Evolutionary conservation across 2,888 invertebrate species (phyloP).

Genomic region (Thecophora atra): DNA sequence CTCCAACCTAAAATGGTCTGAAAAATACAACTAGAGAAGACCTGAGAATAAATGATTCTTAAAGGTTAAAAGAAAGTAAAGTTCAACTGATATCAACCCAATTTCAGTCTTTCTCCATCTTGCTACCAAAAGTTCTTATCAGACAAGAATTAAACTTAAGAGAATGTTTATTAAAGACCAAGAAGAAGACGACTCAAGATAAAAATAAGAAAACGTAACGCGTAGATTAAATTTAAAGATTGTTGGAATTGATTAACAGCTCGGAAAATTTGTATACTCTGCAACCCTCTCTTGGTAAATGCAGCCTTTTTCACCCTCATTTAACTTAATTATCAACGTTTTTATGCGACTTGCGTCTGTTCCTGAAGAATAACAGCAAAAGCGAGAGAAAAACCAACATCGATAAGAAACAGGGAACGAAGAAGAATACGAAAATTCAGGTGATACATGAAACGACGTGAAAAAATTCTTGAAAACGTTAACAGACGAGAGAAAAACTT

Average conservation of each 20-base stretch:
- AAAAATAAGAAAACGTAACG: not conserved
- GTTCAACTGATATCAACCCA: too few relatives aligned
- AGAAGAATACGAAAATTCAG: constrained; percentile 11
- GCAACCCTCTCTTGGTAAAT: too few relatives aligned
- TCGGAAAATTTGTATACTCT: not conserved
- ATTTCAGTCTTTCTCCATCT: too few relatives aligned
- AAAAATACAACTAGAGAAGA: too few relatives aligned
- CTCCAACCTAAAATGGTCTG: too few relatives aligned
- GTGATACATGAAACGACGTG: not conserved
- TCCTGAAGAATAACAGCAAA: not conserved
- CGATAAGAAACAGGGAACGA: not conserved
- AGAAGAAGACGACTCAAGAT: too few relatives aligned
- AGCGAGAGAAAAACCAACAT: not conserved
- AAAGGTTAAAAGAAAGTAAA: too few relatives aligned
- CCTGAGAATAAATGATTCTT: too few relatives aligned
- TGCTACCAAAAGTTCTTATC: too few relatives aligned
- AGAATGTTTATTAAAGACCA: too few relatives aligned
- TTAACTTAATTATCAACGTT: constrained; percentile 25
- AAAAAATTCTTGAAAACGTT: not conserved
- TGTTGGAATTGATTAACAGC: not conserved
- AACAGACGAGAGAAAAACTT: not conserved
- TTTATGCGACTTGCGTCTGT: constrained; percentile 14
- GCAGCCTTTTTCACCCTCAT: not conserved
- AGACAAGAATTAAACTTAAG: too few relatives aligned
- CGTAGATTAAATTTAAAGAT: not conserved